Evolutionary conservation across 2,888 invertebrate species (phyloP).

Genomic region (Agapostemon virescens): DNA sequence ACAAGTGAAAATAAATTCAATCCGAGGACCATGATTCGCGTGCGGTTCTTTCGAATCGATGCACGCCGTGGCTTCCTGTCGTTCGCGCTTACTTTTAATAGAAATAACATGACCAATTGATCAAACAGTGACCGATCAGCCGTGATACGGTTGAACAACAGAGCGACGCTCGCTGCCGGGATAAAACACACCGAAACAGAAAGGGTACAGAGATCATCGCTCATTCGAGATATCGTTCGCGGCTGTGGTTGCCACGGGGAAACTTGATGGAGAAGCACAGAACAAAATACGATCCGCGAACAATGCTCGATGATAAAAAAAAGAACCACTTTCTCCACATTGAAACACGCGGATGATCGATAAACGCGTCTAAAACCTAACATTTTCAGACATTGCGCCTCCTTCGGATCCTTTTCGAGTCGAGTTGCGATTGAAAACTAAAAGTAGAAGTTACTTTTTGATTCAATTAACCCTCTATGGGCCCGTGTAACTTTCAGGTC

Average conservation of each 20-base stretch:
- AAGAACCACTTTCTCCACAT: conserved; percentile 35
- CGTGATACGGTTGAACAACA: conserved; percentile 25
- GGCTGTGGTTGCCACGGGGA: conserved; percentile 45
- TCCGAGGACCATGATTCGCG: conserved; percentile 27
- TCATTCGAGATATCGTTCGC: conserved; percentile 48
- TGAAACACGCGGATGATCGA: conserved; percentile 35
- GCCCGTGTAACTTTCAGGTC: no score
- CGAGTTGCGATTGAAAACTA: not conserved
- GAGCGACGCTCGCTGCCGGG: not conserved
- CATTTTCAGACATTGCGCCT: not conserved
- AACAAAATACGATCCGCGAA: conserved; percentile 43
- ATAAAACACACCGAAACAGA: conserved; percentile 20
- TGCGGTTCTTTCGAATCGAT: conserved; percentile 43
- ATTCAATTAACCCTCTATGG: no score
- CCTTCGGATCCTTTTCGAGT: not conserved
- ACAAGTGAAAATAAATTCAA: conserved; percentile 46
- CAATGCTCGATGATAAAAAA: conserved; percentile 36
- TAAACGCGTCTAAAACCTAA: conserved; percentile 14
- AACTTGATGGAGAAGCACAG: conserved; percentile 53
- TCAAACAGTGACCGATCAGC: conserved; percentile 58
- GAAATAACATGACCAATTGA: conserved; percentile 67
- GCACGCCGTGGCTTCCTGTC: conserved; percentile 21
- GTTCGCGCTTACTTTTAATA: conserved; percentile 57
- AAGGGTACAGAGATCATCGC: conserved; percentile 50
- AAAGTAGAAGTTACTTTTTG: not conserved